Conservation (phyloP, 1,140 invertebrate genomes). For the Aphidius gifuensis region DNA sequence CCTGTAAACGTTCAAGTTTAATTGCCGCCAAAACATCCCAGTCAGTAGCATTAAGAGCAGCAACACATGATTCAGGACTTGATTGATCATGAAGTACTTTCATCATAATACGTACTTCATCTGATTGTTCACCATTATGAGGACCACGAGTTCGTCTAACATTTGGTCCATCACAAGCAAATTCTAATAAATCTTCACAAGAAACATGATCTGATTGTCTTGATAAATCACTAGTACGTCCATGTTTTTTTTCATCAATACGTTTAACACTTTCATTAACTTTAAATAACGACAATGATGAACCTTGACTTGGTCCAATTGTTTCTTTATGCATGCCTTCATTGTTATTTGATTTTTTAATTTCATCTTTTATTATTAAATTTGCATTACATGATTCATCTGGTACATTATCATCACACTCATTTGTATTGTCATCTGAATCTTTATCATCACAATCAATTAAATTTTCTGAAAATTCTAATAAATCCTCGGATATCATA, state of each 20-base stretch:
- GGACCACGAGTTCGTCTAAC: slow-evolving; percentile 61
- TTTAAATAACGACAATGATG: slow-evolving; percentile 5
- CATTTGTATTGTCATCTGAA: background rate
- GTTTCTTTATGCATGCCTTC: background rate
- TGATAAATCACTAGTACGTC: slow-evolving; percentile 36
- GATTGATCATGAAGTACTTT: slow-evolving; percentile 84
- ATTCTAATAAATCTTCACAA: slow-evolving; percentile 88
- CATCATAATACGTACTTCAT: slow-evolving; percentile 88
- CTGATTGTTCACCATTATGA: slow-evolving; percentile 78
- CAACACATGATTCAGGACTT: slow-evolving; percentile 73
- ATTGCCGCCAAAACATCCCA: slow-evolving; percentile 90
- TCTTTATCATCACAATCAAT: slow-evolving; percentile 31
- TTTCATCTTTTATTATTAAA: background rate
- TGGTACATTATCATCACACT: background rate
- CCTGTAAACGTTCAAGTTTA: slow-evolving; percentile 76
- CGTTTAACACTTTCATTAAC: background rate
- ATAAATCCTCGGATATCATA: slow-evolving; percentile 41
- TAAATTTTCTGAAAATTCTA: slow-evolving; percentile 47
- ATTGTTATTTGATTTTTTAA: background rate
- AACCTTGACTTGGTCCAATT: background rate
- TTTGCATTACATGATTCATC: background rate
- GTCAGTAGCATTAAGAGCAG: slow-evolving; percentile 75
- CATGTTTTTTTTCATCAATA: slow-evolving; percentile 24
- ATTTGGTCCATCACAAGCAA: slow-evolving; percentile 80
- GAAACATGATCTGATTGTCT: slow-evolving; percentile 76